Conservation (phyloP, 2,797 vertebrate species). For the Alauda arvensis region DNA sequence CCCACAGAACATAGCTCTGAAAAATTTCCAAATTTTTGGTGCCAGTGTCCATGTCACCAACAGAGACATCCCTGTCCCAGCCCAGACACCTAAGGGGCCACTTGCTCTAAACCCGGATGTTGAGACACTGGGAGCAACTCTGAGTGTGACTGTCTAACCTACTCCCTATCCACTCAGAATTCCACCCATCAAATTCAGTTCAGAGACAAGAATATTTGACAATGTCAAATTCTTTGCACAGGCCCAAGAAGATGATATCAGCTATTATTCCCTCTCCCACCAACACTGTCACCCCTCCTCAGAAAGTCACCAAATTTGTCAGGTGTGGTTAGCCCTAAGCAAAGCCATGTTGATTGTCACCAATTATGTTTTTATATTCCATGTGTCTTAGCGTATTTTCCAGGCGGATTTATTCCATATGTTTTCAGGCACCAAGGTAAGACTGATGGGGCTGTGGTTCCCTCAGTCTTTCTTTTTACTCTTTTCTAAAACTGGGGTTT, state of each 20-base stretch:
- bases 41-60: background rate
- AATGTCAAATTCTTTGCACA: background rate
- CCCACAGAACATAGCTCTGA: background rate
- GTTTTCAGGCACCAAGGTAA: background rate
- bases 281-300: no score
- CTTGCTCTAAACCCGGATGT: no score
- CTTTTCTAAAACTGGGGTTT: background rate
- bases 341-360: background rate
- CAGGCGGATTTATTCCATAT: no score
- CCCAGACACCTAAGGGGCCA: background rate
- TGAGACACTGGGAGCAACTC: background rate
- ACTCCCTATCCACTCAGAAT: background rate
- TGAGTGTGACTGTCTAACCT: background rate
- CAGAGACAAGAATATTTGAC: background rate
- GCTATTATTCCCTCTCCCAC: background rate
- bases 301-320: background rate
- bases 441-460: background rate
- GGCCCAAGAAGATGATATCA: background rate
- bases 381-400: background rate
- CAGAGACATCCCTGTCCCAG: background rate
- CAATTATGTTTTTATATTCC: background rate
- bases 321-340: background rate
- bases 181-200: background rate
- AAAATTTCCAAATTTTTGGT: background rate
- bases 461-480: background rate